A percentile compares a stretch with the other conserved stretches of the same genome.
phyloP scores from a whole-genome alignment of 2,888 invertebrate genomes.

The Mayetiola destructor region DNA sequence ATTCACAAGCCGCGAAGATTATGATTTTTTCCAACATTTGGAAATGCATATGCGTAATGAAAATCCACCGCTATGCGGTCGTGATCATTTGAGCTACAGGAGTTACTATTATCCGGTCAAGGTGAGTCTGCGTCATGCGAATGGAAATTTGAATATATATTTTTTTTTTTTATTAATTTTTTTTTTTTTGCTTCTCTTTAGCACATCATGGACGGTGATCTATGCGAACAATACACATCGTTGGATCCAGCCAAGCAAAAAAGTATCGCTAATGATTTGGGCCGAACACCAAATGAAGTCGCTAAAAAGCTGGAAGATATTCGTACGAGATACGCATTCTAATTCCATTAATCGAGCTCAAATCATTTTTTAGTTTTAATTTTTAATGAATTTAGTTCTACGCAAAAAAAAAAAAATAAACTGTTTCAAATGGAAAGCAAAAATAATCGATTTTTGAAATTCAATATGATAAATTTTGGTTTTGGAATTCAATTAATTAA shows the following conservation, averaged over 20 bases:
- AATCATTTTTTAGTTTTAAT: no score
- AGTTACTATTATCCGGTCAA: slow-evolving; percentile 96
- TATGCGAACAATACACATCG: slow-evolving; percentile 97
- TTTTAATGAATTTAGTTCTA: no score
- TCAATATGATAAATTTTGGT: no score
- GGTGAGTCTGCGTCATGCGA: slow-evolving; percentile 39
- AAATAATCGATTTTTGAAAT: no score
- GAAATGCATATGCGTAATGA: slow-evolving; percentile 99
- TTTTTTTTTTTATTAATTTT: not conserved
- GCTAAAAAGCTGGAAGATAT: slow-evolving; percentile 98
- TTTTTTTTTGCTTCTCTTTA: slow-evolving; percentile 37
- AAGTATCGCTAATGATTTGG: slow-evolving; percentile 85
- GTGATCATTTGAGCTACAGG: slow-evolving; percentile 93
- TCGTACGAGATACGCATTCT: slow-evolving; percentile 96
- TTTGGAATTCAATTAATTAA: no score
- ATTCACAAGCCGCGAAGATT: slow-evolving; percentile 91
- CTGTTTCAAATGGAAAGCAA: no score
- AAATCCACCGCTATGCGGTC: slow-evolving; percentile 87
- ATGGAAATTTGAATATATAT: not conserved
- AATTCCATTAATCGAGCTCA: slow-evolving; percentile 31
- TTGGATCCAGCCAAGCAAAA: slow-evolving; percentile 89
- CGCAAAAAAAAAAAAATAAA: no score
- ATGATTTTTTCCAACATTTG: slow-evolving; percentile 96
- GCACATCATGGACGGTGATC: slow-evolving; percentile 96
- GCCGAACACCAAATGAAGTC: slow-evolving; percentile 89